Evolutionary conservation across 2,113 vertebrate genomes (phyloP), one percentile per base, ranked within the genome.

Genomic region (Dicaeum eximium): DNA sequence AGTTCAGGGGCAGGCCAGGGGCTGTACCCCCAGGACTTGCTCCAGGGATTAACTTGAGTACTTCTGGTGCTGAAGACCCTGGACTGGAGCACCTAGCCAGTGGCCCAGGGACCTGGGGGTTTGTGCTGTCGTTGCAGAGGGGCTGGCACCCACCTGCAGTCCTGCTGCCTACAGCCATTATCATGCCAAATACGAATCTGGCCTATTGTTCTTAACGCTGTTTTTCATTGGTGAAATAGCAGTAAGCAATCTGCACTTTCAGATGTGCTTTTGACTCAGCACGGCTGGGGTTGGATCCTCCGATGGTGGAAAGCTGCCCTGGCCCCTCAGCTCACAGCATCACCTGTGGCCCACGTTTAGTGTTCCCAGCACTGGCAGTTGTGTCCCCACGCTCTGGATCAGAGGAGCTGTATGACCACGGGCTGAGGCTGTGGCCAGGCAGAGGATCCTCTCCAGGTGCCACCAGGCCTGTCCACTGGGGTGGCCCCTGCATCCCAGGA

Each of bases 221-320:
- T 83, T 92, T 95, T 80, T 73, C 82, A 28, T 80, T 2, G 5
- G 69, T 73, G 86, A 47, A 86, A 94, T 44, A 88, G 75, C 85
- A 74, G 64, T 56, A 71, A 83, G 77, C 79, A 56, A 42, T 57
- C 85, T 80, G 80, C 60, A 57, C 88, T 95, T 93, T 93, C 71
- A 70, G 74, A 88, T 3, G 1, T 60, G 78, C 56, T 51, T 94
- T 88, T 60, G 72, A 66, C 62, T 95, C 74, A 40, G 72, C 82
- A 25, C 0, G 7, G 56, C 48, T 7, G 0, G 60, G 81, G 67
- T 24, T 83, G 75, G 88, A 71, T 82, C 50, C 85, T 79, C 70
- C 35, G 50, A 64, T 61, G 77, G n/a, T 56, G 60, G 78, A 65
- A 92, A 74, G 86, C 60, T 71, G 47, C 22, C 42, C 51, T 22